Evolutionary conservation across 2,797 vertebrate genomes (phyloP), one percentile per base, ranked within the genome.

Genomic region (Acipenser transmontanus): DNA sequence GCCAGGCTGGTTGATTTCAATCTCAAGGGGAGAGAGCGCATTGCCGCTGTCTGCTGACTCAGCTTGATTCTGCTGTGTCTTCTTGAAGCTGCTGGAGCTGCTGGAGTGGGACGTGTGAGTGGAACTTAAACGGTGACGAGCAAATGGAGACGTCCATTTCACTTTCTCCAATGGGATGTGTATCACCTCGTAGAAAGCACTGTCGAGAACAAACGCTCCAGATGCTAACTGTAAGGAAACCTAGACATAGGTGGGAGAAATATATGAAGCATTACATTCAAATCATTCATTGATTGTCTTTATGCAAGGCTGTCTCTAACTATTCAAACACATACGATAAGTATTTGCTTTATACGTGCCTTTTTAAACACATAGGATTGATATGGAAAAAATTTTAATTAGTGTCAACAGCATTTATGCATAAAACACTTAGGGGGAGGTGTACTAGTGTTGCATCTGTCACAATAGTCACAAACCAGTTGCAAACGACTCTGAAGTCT

Each of bases 131-230:
- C 96, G 93, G 80, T 98, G 97, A 80, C 91, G 91, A 77, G 78
- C 59, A 4, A 98, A 98, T 0, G 96, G 97, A 0, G 97, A 98
- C 0, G 93, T 95, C 96, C 97, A 93, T 84, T 93, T 95, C 14
- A 99, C 87, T 78, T 98, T 97, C 79, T 97, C 93, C 91, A 98
- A 92, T 70, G 95, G 95, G 70, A 98, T 93, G 3, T 68, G 88
- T 59, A 91, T 77, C 50, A 93, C 88, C 0, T 92, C 74, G 0
- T 92, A 97, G 79, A 99, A 91, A 63, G 91, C 89, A 0, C 75
- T 52, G 66, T 91, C 93, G 68, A 99, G 77, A 47, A 89, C 79
- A 63, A 98, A 98, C 5, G 94, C 93, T 11, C 97, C 96, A 0
- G 92, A 89, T 2, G 96, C 97, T 79, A 95, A 80, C 87, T 99